phyloP scores from a whole-genome alignment of 1,140 invertebrate genomes.

The Pseudomyrmex pallidus region DNA sequence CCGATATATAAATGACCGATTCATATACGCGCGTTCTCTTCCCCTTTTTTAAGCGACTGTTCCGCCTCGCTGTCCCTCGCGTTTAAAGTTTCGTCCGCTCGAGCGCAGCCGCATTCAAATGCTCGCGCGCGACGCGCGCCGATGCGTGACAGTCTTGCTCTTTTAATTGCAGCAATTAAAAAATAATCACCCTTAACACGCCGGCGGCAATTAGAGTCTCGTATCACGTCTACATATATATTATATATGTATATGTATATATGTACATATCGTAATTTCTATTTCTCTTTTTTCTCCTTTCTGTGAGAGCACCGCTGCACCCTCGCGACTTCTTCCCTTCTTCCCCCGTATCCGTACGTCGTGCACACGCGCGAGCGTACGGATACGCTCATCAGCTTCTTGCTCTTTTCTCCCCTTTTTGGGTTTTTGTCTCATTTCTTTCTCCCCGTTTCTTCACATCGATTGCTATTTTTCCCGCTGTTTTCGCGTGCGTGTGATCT shows the following conservation, averaged over 20 bases:
- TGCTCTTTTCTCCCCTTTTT: background rate
- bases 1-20: background rate
- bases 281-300: background rate
- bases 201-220: constrained; percentile 76
- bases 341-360: constrained; percentile 10
- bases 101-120: constrained; percentile 57
- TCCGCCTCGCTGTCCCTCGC: constrained; percentile 13
- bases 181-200: constrained; percentile 79
- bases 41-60: constrained; percentile 16
- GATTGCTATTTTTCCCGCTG: constrained; percentile 53
- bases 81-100: constrained; percentile 14
- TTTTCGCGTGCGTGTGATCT: constrained; percentile 28
- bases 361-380: constrained; percentile 18
- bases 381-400: constrained; percentile 33
- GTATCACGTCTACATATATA: constrained; percentile 63
- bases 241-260: too few species aligned
- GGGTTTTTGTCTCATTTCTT: constrained; percentile 17
- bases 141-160: constrained; percentile 71
- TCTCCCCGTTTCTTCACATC: constrained; percentile 30
- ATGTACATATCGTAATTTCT: constrained; percentile 61
- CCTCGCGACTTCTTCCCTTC: constrained; percentile 16
- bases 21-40: background rate
- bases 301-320: background rate
- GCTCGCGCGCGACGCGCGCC: constrained; percentile 45
- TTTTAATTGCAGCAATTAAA: constrained; percentile 80